phyloP scores from a whole-genome alignment of 2,113 vertebrate genomes.

The Corynorhinus townsendii region DNA sequence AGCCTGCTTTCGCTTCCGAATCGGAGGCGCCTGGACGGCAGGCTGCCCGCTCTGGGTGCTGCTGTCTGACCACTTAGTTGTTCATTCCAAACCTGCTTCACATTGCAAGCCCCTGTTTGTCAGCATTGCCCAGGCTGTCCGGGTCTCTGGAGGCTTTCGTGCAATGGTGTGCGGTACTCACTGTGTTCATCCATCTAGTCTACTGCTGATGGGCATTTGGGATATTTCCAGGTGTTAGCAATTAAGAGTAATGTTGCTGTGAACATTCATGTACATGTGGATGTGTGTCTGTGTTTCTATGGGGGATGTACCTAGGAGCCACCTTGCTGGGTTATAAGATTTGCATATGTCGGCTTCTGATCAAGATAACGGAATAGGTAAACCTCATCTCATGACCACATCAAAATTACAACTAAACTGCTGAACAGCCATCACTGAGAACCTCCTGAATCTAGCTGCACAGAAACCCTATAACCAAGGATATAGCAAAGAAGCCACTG shows the following conservation, averaged over 20 bases:
- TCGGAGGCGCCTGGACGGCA: not conserved
- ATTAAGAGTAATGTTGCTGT: not conserved
- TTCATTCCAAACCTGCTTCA: not conserved
- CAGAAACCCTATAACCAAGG: not conserved
- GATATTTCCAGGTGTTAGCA: not conserved
- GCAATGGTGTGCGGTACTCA: not conserved
- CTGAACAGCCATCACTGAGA: not conserved
- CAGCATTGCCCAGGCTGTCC: not conserved
- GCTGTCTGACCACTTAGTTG: not conserved
- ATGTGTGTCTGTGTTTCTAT: not conserved
- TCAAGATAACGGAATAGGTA: not conserved
- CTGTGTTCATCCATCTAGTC: too few relatives aligned
- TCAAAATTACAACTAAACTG: not conserved
- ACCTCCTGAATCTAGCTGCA: not conserved
- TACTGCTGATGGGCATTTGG: not conserved
- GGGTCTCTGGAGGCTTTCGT: not conserved
- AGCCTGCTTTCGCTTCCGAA: not conserved
- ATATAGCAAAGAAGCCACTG: not conserved
- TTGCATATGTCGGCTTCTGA: not conserved
- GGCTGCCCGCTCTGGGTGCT: not conserved
- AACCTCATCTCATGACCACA: not conserved
- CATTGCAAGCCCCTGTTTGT: not conserved
- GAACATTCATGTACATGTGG: not conserved
- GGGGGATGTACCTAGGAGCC: not conserved
- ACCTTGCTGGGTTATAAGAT: not conserved